Evolutionary conservation across 2,888 invertebrate species (phyloP).

Genomic region (Cenopis cana): DNA sequence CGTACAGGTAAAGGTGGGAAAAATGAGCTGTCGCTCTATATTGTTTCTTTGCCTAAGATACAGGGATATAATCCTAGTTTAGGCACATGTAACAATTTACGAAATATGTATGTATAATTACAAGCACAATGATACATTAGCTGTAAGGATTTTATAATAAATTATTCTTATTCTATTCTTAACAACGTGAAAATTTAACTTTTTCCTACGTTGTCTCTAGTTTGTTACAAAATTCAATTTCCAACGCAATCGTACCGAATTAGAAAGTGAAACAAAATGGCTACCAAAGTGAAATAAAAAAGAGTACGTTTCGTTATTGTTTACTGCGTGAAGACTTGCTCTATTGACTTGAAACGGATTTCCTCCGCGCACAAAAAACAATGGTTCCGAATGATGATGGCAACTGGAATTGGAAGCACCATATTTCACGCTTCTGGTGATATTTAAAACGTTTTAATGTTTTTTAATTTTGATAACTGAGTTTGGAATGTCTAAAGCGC

Average conservation of each 20-base stretch:
- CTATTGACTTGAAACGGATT: constrained; percentile 14
- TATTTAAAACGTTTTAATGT: constrained; percentile 6
- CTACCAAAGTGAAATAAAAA: background rate
- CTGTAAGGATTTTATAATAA: too few relatives aligned
- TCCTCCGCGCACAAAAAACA: background rate
- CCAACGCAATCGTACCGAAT: constrained; percentile 5
- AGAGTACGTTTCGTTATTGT: constrained; percentile 28
- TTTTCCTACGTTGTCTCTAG: background rate
- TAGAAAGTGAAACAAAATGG: constrained; percentile 30
- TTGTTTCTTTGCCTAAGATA: too few relatives aligned
- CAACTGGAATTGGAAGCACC: background rate
- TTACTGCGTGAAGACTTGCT: constrained; percentile 31
- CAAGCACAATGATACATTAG: too few relatives aligned
- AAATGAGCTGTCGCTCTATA: too few relatives aligned
- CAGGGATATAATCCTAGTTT: too few relatives aligned
- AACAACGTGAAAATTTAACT: background rate
- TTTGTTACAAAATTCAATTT: constrained; percentile 1
- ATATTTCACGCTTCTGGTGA: constrained; percentile 7
- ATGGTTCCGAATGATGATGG: too few relatives aligned
- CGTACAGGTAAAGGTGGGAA: too few relatives aligned
- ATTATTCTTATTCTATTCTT: too few relatives aligned
- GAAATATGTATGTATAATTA: too few relatives aligned
- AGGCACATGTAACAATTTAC: too few relatives aligned
- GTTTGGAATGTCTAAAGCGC: background rate
- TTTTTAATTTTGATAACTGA: background rate